Evolutionary conservation across 2,888 invertebrate species (phyloP).

Genomic region (Malthinus flaveolus): DNA sequence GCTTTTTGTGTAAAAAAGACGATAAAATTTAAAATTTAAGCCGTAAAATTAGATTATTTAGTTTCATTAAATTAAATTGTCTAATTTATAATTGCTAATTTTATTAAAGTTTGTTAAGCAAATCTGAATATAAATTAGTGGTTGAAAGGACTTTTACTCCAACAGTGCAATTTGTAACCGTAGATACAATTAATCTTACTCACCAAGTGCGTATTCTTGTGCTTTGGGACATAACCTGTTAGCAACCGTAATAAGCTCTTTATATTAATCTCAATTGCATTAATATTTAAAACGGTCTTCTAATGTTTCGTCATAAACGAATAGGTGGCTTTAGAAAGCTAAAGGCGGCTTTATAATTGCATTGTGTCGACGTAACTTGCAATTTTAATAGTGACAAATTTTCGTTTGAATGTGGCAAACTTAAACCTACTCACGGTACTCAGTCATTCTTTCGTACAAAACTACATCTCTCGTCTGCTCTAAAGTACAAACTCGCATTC

Average conservation of each 20-base stretch:
- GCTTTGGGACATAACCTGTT: slow-evolving; percentile 27
- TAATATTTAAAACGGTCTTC: slow-evolving; percentile 46
- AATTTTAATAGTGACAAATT: slow-evolving; percentile 38
- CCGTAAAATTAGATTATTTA: too few species aligned
- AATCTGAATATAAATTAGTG: slow-evolving; percentile 8
- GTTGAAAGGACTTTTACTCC: slow-evolving; percentile 14
- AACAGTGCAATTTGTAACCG: slow-evolving; percentile 14
- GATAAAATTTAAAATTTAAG: too few species aligned
- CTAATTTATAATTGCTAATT: slow-evolving; percentile 6
- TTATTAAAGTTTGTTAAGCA: slow-evolving; percentile 1
- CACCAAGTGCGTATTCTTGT: slow-evolving; percentile 49
- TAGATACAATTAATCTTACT: slow-evolving; percentile 19
- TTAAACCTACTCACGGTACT: slow-evolving; percentile 21
- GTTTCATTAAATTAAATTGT: not conserved
- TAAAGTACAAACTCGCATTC: not conserved
- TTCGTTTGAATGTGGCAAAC: slow-evolving; percentile 28
- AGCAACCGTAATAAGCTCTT: slow-evolving; percentile 48
- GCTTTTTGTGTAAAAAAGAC: too few species aligned
- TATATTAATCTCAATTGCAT: slow-evolving; percentile 49
- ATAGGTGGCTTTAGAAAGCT: slow-evolving; percentile 28
- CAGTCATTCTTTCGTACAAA: not conserved
- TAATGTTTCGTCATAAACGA: slow-evolving; percentile 38
- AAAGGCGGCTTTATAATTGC: slow-evolving; percentile 38
- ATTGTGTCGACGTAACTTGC: slow-evolving; percentile 34
- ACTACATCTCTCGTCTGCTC: slow-evolving; percentile 20